Percentiles rank a stretch among this genome's conserved stretches.
Evolutionary conservation across 2,797 vertebrate genomes (phyloP).

Genomic region (Thalassophryne amazonica): DNA sequence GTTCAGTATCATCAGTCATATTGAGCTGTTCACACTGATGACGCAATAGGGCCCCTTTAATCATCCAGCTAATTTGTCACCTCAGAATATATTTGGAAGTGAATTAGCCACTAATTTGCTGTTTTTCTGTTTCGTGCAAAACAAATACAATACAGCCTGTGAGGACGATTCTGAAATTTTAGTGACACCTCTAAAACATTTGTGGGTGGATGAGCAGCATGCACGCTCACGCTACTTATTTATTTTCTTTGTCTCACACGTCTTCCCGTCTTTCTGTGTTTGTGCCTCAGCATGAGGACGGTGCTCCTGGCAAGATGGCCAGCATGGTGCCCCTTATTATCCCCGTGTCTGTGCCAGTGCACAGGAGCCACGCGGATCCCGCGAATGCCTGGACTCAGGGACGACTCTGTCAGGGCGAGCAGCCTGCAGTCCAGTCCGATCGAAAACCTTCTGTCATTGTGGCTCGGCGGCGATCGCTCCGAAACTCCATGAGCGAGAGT

Average conservation of each 20-base stretch:
- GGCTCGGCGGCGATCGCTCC: constrained; percentile 83
- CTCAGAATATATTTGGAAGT: too few relatives aligned
- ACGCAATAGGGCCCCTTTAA: too few relatives aligned
- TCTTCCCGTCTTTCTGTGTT: not conserved
- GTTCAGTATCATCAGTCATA: too few relatives aligned
- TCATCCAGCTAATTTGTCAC: too few relatives aligned
- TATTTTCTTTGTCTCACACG: not conserved
- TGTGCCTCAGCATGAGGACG: constrained; percentile 52
- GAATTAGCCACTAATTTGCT: too few relatives aligned
- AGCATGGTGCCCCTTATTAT: constrained; percentile 83
- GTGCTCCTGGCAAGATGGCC: constrained; percentile 45
- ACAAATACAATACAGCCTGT: too few relatives aligned
- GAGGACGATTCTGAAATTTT: too few relatives aligned
- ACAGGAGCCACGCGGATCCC: constrained; percentile 59
- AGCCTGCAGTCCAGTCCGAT: constrained; percentile 67
- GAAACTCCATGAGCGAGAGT: constrained; percentile 67
- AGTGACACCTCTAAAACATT: too few relatives aligned
- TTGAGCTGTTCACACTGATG: too few relatives aligned
- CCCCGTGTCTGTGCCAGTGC: constrained; percentile 91
- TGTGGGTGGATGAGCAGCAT: too few relatives aligned
- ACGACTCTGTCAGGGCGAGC: constrained; percentile 54
- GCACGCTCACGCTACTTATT: too few relatives aligned
- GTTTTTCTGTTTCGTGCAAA: too few relatives aligned
- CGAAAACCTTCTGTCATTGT: constrained; percentile 86
- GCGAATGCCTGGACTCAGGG: constrained; percentile 76